Percentiles rank a stretch among this genome's conserved stretches.
These are phyloP conservation scores for Cavia porcellus DNA, from an alignment of 2,113 vertebrate genomes.

Conservation along the genomic window DNA sequence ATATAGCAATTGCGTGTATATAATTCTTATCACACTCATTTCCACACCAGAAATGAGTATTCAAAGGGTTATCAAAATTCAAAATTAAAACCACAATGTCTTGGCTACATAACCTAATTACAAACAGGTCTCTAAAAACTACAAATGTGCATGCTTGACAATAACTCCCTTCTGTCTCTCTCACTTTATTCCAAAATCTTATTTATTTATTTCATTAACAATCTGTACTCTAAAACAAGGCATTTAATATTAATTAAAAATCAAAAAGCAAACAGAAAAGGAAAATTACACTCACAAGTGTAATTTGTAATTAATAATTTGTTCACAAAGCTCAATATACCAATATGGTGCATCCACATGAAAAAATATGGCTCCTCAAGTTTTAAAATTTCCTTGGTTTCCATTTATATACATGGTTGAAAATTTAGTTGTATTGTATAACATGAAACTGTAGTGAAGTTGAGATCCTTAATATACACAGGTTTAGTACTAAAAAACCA, in stretches of 20 bases:
- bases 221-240: not conserved
- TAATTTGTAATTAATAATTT: not conserved
- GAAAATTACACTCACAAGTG: not conserved
- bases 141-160: not conserved
- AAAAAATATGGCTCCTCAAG: not conserved
- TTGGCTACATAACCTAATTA: not conserved
- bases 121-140: not conserved
- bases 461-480: not conserved
- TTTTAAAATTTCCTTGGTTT: not conserved
- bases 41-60: not conserved
- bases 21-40: not conserved
- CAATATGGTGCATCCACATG: not conserved
- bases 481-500: not conserved
- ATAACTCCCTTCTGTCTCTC: not conserved
- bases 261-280: not conserved
- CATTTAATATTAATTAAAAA: not conserved
- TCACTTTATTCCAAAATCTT: not conserved
- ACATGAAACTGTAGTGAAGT: not conserved
- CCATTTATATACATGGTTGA: not conserved
- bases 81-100: not conserved
- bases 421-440: not conserved
- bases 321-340: not conserved
- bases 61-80: not conserved
- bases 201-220: not conserved
- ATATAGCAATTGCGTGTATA: not conserved